Base-by-base conservation (phyloP, 2,888 invertebrate genomes). In the Diogma glabrata region DNA sequence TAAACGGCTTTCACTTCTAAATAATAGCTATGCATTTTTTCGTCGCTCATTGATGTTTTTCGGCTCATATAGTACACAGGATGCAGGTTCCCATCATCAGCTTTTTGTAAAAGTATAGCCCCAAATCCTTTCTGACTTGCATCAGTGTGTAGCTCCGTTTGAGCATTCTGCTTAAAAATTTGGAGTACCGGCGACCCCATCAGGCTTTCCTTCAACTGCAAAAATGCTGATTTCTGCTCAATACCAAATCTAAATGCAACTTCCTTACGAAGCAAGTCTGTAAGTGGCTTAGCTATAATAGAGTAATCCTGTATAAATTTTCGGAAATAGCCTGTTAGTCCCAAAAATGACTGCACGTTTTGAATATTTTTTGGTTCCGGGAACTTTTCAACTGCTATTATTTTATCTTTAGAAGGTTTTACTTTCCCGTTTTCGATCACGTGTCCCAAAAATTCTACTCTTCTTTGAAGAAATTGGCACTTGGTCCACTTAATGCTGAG, bases 41-140 rank as follows among this genome's bases (percentile, higher is more conserved):
- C 2, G 16, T 33, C 33, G 14, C 6, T 3, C 12, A 14, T 16
- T 16, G 12, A 33, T 14, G 5, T 33, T 33, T 33, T 33, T 2
- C 33, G 33, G 33, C 10, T 33, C 33, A 33, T 33, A 33, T 33
- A 33, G 33, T 33, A 33, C n/a, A 33, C 33, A n/a, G 33, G 33
- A 10, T 33, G 33, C 33, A 33, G 12, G 10, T 33, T 33, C 16
- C 5, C 33, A 16, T 33, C 5, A n/a, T 33, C 33, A 10, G 5
- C 7, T 33, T 12, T 33, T 33, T 33, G 33, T 10, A 33, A 14
- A 14, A 33, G 16, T n/a, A 33, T 33, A 6, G 5, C n/a, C 33
- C n/a, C 33, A 10, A 33, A 33, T 12, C 5, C 33, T 33, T 7
- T 33, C 16, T 33, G 33, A 33, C 33, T 33, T 33, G 33, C 33